phyloP scores from a whole-genome alignment of 1,140 invertebrate genomes.

The Calephelis virginiensis region DNA sequence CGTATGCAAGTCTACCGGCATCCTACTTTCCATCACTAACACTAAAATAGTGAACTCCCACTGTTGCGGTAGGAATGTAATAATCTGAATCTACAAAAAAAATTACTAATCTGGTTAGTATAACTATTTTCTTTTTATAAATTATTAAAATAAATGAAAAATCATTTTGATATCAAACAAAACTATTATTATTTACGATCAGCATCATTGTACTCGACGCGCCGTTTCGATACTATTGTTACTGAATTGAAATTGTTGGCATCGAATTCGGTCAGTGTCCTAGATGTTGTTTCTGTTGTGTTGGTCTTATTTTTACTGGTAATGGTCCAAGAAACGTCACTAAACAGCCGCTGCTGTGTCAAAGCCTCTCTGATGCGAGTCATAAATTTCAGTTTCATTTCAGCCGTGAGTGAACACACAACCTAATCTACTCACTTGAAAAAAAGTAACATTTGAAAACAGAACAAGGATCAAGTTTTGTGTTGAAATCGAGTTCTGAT shows the following conservation, averaged over 20 bases:
- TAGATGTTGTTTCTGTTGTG: slow-evolving; percentile 64
- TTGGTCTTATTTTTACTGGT: slow-evolving; percentile 70
- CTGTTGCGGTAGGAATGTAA: too few relatives aligned
- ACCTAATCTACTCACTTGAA: background rate
- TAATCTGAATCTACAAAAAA: too few relatives aligned
- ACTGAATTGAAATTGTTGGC: slow-evolving; percentile 60
- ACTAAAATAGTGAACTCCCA: too few relatives aligned
- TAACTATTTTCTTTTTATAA: background rate
- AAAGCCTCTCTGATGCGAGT: slow-evolving; percentile 43
- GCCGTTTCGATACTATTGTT: slow-evolving; percentile 25
- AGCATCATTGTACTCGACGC: slow-evolving; percentile 11
- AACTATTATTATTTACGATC: slow-evolving; percentile 4
- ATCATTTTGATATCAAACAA: slow-evolving; percentile 6
- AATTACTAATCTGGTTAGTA: too few relatives aligned
- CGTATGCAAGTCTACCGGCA: too few relatives aligned
- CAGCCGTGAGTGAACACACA: slow-evolving; percentile 49
- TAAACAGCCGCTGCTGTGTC: slow-evolving; percentile 35
- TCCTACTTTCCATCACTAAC: too few relatives aligned
- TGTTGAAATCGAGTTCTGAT: slow-evolving; percentile 14
- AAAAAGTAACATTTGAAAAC: too few relatives aligned
- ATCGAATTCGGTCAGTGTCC: slow-evolving; percentile 65
- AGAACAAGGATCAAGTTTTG: too few relatives aligned
- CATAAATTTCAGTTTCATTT: slow-evolving; percentile 66
- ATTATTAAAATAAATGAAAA: background rate
- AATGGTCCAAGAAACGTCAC: slow-evolving; percentile 70